Evolutionary conservation across 2,797 vertebrate species (phyloP), one percentile per base, ranked within the genome.

Genomic region (Scarus forsteni): DNA sequence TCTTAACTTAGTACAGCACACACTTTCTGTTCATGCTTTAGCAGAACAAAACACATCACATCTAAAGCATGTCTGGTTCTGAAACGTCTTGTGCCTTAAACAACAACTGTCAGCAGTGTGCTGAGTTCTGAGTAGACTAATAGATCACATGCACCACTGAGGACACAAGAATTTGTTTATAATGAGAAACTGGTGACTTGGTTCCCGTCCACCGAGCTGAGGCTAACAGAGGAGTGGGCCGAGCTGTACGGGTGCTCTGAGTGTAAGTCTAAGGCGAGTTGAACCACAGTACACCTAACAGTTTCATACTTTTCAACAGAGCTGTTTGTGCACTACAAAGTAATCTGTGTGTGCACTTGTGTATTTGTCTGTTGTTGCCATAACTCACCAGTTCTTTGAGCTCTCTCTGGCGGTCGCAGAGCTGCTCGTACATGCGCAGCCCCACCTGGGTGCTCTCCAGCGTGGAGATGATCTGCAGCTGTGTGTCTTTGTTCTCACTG

Each of bases 401-500:
- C 86, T 99, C 98, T 71, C 98, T 93, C 95, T 99, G 98, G 45
- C 98, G 92, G 89, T 99, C 97, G 1, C 98, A 99, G 65, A 99
- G 97, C 93, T 98, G 98, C 92, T 99, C 98, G 6, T 99, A 99
- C 97, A 99, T 99, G 89, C 95, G 96, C 60, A 97, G 96, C 61
- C 98, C 98, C 76, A 96, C 95, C 43, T 96, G 95, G 3, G 97
- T 99, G 94, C 98, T 99, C 93, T 99, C 96, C 89, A 99, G 94
- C 10, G 98, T 99, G 60, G 98, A 99, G 93, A 99, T 98, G 94
- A 99, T 99, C 94, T 99, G 98, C 83, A 99, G 95, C 91, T 99
- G 98, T 0, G 97, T 99, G 94, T 99, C 98, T 1, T 99, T 98
- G 85, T 99, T 99, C 88, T 99, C 98, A 1, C 98, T 99, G 91